A percentile compares a stretch with the other conserved stretches of the same genome.
Evolutionary conservation across 2,888 invertebrate species (phyloP).

Genomic region (Bombylius discolor): DNA sequence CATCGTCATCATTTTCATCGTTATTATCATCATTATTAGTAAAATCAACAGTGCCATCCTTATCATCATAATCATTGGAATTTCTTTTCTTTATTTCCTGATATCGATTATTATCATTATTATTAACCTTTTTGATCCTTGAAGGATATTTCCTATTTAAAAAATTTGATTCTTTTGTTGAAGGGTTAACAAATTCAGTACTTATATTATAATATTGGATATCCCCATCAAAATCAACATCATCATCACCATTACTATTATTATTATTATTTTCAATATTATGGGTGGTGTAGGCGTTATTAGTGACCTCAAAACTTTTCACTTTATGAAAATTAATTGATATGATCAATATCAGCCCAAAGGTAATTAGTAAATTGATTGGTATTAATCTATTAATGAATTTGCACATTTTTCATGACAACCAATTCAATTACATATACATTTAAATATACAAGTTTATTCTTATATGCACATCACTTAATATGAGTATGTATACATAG

Average conservation of each 20-base stretch:
- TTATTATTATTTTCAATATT: too few relatives aligned
- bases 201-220: too few relatives aligned
- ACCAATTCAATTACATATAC: background rate
- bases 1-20: background rate
- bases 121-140: too few relatives aligned
- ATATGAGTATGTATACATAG: too few relatives aligned
- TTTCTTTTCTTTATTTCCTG: background rate
- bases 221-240: background rate
- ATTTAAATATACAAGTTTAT: background rate
- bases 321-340: constrained; percentile 2
- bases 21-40: constrained; percentile 1
- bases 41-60: background rate
- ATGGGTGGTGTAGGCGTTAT: too few relatives aligned
- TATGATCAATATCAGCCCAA: background rate
- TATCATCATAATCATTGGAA: background rate
- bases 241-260: background rate
- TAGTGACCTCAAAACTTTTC: background rate
- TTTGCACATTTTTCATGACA: background rate
- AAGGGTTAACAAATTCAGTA: too few relatives aligned
- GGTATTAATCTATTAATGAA: background rate
- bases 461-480: too few relatives aligned
- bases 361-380: background rate
- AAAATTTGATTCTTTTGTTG: too few relatives aligned
- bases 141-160: too few relatives aligned
- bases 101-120: too few relatives aligned